Base-by-base conservation (phyloP, 2,888 invertebrate genomes). In the Halocaridina rubra region DNA sequence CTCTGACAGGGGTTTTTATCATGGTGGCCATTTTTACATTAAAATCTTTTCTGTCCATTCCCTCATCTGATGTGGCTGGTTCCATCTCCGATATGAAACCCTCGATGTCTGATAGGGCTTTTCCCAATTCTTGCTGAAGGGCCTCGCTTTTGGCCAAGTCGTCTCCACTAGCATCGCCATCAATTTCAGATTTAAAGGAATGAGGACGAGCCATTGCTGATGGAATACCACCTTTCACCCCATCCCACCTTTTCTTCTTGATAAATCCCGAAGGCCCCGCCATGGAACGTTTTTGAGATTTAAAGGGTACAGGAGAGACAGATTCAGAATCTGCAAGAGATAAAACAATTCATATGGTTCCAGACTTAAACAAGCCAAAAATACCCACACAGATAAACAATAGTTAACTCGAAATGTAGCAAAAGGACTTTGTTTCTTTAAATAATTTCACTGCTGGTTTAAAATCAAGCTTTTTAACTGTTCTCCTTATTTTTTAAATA, bases 41-140 rank as follows among this genome's bases (percentile, higher is more conserved):
- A 30, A 22, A 19, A 24, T 24, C 27, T 71, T 10, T 57, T 24
- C 27, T 16, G 24, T 64, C 39, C 33, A 8, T 10, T 39, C 7
- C 72, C 19, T 72, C 72, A 30, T 32, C 57, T 24, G n/a, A 59
- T 7, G 29, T 59, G 32, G 19, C 24, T 3, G n/a, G 69, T 39
- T 69, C 29, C 69, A 24, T 57, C 13, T 32, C 64, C n/a, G 33
- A 24, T 30, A 84, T 78, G 19, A 78, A 29, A 1, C 72, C 82
- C 24, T 59, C 78, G 22, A 84, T 59, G 61, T 84, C 78, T 8
- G 78, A 46, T 3, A 82, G 39, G 3, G 59, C 82, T 19, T 82
- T 69, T 10, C 78, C 72, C 0, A 82, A 27, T 30, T 78, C 82
- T 22, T 77, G 69, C 24, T 82, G 82, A 5, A 82, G 24, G 10